phyloP scores from a whole-genome alignment of 2,113 vertebrate genomes.

The Rhinolophus ferrumequinum region DNA sequence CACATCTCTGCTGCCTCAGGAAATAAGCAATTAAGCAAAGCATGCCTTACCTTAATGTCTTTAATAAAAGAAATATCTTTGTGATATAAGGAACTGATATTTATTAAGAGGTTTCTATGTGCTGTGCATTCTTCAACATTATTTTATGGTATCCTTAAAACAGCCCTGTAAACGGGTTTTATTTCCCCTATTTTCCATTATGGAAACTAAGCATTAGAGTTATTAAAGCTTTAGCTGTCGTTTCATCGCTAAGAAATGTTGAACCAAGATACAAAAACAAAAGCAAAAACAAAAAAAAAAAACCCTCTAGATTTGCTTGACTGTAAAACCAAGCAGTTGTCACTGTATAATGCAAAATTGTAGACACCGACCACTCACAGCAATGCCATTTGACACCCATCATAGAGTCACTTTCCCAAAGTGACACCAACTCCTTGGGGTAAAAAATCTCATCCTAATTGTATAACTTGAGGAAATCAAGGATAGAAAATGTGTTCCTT shows the following conservation, averaged over 20 bases:
- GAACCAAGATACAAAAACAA: neutral
- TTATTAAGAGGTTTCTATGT: neutral
- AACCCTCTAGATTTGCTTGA: neutral
- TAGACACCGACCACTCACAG: neutral
- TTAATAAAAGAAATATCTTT: constrained; percentile 24
- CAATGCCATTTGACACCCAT: neutral
- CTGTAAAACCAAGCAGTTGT: constrained; percentile 34
- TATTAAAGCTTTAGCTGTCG: neutral
- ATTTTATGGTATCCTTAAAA: neutral
- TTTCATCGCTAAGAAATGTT: constrained; percentile 3
- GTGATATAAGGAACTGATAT: neutral
- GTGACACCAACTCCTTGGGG: neutral
- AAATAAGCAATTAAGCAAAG: neutral
- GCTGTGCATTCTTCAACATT: neutral
- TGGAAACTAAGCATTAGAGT: neutral
- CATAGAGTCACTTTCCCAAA: neutral
- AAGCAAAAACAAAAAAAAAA: neutral
- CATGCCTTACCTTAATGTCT: neutral
- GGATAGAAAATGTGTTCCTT: constrained; percentile 1
- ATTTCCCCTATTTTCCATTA: neutral
- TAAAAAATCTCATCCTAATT: constrained; percentile 9
- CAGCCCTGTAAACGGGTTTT: neutral
- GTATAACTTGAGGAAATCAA: constrained; percentile 30
- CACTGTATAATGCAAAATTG: neutral
- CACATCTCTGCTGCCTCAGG: neutral